A percentile compares a stretch with the other conserved stretches of the same genome.
Conservation (phyloP, 2,797 vertebrate genomes). For the Acanthopagrus latus region DNA sequence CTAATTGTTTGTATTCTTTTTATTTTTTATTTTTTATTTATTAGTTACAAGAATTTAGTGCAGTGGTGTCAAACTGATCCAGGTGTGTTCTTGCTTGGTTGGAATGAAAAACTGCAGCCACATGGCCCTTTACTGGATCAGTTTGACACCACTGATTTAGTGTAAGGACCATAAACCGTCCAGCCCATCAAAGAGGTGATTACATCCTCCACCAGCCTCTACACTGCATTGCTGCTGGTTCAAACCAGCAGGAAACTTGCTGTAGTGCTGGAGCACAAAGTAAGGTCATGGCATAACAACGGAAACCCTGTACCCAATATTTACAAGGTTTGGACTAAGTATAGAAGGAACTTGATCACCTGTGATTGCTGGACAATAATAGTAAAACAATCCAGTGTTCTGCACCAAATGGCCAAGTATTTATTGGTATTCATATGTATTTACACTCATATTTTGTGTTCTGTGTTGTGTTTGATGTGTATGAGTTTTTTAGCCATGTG, state of each 20-base stretch:
- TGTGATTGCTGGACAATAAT: not conserved
- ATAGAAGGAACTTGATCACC: not conserved
- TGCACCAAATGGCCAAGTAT: not conserved
- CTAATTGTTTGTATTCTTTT: not conserved
- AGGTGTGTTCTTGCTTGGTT: too few relatives aligned
- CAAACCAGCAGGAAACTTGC: not conserved
- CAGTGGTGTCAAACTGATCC: too few relatives aligned
- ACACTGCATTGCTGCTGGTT: not conserved
- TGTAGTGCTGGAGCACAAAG: not conserved
- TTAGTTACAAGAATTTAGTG: not conserved
- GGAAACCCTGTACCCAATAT: not conserved
- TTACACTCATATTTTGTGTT: too few relatives aligned
- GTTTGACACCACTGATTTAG: too few relatives aligned
- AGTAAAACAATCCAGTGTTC: not conserved
- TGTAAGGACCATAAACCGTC: not conserved
- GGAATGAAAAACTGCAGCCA: too few relatives aligned
- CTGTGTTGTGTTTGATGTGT: too few relatives aligned
- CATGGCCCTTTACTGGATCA: too few relatives aligned
- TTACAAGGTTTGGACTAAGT: not conserved
- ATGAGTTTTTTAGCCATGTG: not conserved
- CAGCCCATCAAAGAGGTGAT: not conserved
- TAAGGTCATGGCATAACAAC: not conserved
- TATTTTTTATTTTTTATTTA: not conserved
- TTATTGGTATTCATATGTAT: too few relatives aligned
- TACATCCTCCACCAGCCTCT: not conserved